These are phyloP conservation scores for Elymnias hypermnestra DNA, from an alignment of 1,140 invertebrate species.

Conservation along the genomic window DNA sequence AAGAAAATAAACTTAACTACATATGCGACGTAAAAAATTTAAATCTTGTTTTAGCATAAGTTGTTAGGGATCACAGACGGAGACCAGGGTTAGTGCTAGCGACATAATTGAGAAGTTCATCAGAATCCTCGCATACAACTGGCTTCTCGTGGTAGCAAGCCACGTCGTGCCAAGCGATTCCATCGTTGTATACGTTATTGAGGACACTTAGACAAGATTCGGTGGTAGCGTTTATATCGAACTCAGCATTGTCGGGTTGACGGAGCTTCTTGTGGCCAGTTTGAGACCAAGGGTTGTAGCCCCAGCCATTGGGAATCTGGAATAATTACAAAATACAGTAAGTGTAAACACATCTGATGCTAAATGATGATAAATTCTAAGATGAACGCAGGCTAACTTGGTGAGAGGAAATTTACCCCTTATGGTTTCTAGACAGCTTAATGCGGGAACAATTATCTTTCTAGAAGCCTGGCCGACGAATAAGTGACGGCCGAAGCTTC, in stretches of 20 bases:
- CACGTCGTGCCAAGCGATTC: constrained; percentile 94
- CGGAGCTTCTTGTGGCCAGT: constrained; percentile 91
- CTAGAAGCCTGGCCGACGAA: too few species aligned
- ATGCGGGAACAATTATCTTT: too few species aligned
- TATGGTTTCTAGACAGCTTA: too few species aligned
- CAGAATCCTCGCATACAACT: constrained; percentile 91
- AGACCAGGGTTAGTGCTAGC: constrained; percentile 87
- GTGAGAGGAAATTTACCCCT: too few species aligned
- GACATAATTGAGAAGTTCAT: constrained; percentile 90
- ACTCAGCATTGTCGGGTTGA: constrained; percentile 94
- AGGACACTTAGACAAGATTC: constrained; percentile 91
- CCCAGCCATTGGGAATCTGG: constrained; percentile 80
- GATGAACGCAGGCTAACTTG: too few species aligned
- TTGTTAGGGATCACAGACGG: constrained; percentile 78
- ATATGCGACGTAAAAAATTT: too few species aligned
- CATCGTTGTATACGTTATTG: constrained; percentile 95
- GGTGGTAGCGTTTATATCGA: constrained; percentile 91
- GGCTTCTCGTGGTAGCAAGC: constrained; percentile 95
- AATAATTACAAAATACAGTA: constrained; percentile 18
- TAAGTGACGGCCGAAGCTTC: too few species aligned
- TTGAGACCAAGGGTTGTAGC: constrained; percentile 91
- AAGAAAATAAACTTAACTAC: too few species aligned
- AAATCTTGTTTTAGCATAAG: constrained; percentile 1
- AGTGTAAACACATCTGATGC: too few species aligned
- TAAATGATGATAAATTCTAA: too few species aligned